These are phyloP conservation scores for Gambusia holbrooki DNA, from an alignment of 2,113 vertebrate genomes.

Conservation along the genomic window DNA sequence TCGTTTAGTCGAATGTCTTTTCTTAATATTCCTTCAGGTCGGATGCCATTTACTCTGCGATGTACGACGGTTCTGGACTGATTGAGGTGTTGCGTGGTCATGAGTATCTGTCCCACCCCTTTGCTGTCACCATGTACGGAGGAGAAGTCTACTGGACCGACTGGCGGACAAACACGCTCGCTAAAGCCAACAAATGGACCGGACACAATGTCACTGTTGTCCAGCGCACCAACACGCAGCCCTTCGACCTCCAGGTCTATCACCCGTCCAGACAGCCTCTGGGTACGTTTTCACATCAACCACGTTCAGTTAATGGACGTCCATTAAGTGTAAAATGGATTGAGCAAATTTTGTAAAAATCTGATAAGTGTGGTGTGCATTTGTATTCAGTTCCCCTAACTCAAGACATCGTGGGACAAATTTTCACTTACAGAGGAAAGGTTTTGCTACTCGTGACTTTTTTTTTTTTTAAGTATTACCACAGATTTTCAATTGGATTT, in stretches of 20 bases:
- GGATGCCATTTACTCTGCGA: conserved; percentile 95
- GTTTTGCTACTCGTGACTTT: no score
- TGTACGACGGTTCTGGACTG: conserved; percentile 92
- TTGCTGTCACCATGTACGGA: conserved; percentile 94
- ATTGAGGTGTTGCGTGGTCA: conserved; percentile 97
- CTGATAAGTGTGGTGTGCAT: no score
- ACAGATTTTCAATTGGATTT: no score
- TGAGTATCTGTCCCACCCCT: conserved; percentile 95
- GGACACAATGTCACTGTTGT: conserved; percentile 96
- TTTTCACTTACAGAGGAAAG: no score
- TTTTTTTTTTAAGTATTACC: no score
- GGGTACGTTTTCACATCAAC: conserved; percentile 79
- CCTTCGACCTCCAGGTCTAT: conserved; percentile 97
- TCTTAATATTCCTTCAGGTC: conserved; percentile 80
- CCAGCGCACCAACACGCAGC: conserved; percentile 96
- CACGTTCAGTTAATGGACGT: no score
- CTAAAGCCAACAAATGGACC: conserved; percentile 98
- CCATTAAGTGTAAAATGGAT: no score
- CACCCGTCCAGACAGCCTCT: conserved; percentile 95
- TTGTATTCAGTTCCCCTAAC: no score
- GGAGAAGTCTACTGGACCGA: conserved; percentile 99
- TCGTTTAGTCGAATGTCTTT: neutral
- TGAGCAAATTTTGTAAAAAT: no score
- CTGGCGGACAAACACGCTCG: conserved; percentile 96
- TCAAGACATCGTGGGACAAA: no score